Conservation (phyloP, 2,797 vertebrate species). For the Eidolon dupreanum region DNA sequence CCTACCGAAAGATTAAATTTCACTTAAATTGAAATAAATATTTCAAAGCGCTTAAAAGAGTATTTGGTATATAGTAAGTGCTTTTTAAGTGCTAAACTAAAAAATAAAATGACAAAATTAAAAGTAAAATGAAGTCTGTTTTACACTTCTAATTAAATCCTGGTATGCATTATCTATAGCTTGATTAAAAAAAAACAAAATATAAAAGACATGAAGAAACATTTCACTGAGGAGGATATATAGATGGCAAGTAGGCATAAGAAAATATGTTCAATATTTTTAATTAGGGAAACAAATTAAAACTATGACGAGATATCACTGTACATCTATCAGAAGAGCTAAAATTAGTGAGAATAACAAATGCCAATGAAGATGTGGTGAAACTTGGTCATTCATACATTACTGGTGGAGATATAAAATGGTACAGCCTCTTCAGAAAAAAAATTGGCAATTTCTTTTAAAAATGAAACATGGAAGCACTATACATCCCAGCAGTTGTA, state of each 20-base stretch:
- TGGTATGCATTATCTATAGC: background rate
- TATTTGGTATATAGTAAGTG: background rate
- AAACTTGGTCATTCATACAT: background rate
- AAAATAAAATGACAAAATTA: slow-evolving; percentile 22
- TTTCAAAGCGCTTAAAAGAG: background rate
- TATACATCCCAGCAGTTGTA: background rate
- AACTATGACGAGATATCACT: background rate
- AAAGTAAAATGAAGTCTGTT: slow-evolving; percentile 1
- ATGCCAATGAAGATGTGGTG: background rate
- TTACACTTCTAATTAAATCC: slow-evolving; percentile 25
- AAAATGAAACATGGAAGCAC: background rate
- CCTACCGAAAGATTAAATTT: background rate
- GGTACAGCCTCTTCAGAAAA: background rate
- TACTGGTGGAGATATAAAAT: background rate
- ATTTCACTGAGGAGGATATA: background rate
- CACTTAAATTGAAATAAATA: background rate
- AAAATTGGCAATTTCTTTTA: slow-evolving; percentile 1
- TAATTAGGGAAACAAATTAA: slow-evolving; percentile 16
- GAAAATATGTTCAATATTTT: background rate
- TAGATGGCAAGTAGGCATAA: background rate
- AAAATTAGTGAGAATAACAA: slow-evolving; percentile 1
- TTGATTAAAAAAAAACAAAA: background rate
- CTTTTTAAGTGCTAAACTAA: slow-evolving; percentile 16
- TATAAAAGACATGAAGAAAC: background rate
- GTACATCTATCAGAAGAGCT: background rate